phyloP scores from a whole-genome alignment of 2,888 invertebrate genomes.

The Macrophya alboannulata region DNA sequence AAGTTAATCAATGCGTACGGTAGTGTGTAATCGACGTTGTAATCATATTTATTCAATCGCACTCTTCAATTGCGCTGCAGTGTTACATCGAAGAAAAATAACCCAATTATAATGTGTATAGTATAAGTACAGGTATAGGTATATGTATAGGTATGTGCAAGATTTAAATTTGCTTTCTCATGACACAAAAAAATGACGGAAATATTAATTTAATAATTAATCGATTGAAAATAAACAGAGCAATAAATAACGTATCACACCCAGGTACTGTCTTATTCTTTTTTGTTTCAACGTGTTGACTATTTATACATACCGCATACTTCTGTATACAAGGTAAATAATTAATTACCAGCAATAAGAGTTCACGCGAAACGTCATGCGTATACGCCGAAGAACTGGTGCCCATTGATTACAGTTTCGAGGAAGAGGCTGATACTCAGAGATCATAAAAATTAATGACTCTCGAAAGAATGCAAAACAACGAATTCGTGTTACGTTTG shows the following conservation, averaged over 20 bases:
- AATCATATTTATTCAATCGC: background rate
- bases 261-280: background rate
- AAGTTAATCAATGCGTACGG: background rate
- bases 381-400: conserved; percentile 35
- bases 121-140: no score
- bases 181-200: background rate
- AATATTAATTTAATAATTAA: background rate
- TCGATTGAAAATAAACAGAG: conserved; percentile 23
- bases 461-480: conserved; percentile 34
- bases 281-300: background rate
- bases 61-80: background rate
- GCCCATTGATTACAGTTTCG: conserved; percentile 29
- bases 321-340: conserved; percentile 25
- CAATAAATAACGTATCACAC: conserved; percentile 25
- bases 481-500: conserved; percentile 41
- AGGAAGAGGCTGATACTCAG: conserved; percentile 14
- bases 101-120: background rate
- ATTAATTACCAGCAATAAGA: conserved; percentile 19
- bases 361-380: conserved; percentile 32
- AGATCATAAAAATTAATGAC: conserved; percentile 28
- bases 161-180: background rate
- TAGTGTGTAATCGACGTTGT: background rate
- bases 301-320: background rate
- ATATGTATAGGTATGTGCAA: background rate
- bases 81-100: background rate